Evolutionary conservation across 2,113 vertebrate genomes (phyloP), one percentile per base, ranked within the genome.

Genomic region (Phocoena sinus): DNA sequence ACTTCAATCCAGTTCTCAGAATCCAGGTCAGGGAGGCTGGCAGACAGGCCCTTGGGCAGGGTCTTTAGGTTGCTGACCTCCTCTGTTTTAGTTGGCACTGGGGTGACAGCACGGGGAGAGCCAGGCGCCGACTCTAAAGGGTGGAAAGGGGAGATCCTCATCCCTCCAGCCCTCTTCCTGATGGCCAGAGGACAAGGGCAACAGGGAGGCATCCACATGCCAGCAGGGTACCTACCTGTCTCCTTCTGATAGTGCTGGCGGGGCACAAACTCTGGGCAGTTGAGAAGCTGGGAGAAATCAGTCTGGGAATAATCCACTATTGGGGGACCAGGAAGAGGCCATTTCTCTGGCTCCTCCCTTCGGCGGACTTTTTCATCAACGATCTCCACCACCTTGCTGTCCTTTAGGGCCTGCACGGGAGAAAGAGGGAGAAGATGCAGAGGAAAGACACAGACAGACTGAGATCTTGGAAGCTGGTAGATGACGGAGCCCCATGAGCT

Each of bases 1-100:
- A 99, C 99, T 98, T 99, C 99, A 67, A 99, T 99, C 99, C 99
- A 99, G 4, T 99, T 99, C 98, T 99, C 99, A 0, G 99, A 99
- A 98, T 99, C 99, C 97, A 99, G 97, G 97, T 99, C 99, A 0
- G 99, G 99, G 41, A 99, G 98, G 95, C 99, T 99, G 77, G 99
- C 99, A 0, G 99, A 99, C 93, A 99, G 98, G 50, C 99, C 99
- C 96, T 99, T 99, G n/a, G 99, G 99, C 99, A 99, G 99, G 0
- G 99, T 99, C 98, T 99, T 99, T 92, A 99, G 98, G 98, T 99
- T 99, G 95, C 99, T 99, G 79, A 98, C 98, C 82, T 99, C 99
- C 18, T 99, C 99, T 0, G 98, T 97, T 97, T 99, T 99, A 95
- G 98, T 97, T 92, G 99, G 98, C 96, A 98, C 97, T 0, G 99